Base-by-base conservation (phyloP, 2,888 invertebrate genomes). In the Osedax frankpressi region DNA sequence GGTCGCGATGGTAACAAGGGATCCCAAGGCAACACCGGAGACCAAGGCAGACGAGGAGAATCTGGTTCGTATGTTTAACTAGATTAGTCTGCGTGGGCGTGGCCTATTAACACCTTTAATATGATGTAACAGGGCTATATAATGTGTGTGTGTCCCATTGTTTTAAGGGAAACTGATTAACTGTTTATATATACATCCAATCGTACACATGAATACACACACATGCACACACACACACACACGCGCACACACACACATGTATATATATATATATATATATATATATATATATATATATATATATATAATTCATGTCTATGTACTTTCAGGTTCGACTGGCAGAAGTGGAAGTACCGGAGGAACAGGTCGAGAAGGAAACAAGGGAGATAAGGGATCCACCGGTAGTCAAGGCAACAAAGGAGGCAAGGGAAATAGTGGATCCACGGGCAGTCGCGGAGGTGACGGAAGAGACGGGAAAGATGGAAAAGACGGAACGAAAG, bases 371-470 rank as follows among this genome's bases (percentile, higher is more conserved):
- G 29, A 28, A 6, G 69, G 69, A n/a, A 25, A 28, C 6, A 29
- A 26, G 2, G 69, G 69, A 25, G 26, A 24, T n/a, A 27, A 28
- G 28, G 76, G 76, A 30, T 30, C 28, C 19, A 76, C 75, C 71
- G 76, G 76, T 27, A 11, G 69, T 25, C 71, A 71, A 25, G 75
- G 75, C 19, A n/a, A 65, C 24, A 93, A 84, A 93, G 92, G 74
- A 68, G 19, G 24, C 29, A 73, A 71, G 65, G 76, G 76, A 11
- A 28, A 29, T 29, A 69, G 29, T 27, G 75, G 75, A n/a, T 3
- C 71, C 3, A 71, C 75, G 3, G 74, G 74, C 3, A 0, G 60
- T 14, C 3, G 44, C 60, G 75, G 75, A 3, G 1, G 29, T 2
- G 3, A 2, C n/a, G 69, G 69, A 28, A 28, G 29, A 28, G 30